Conservation (phyloP, 2,888 invertebrate genomes). For the Drosophila buzzatii region DNA sequence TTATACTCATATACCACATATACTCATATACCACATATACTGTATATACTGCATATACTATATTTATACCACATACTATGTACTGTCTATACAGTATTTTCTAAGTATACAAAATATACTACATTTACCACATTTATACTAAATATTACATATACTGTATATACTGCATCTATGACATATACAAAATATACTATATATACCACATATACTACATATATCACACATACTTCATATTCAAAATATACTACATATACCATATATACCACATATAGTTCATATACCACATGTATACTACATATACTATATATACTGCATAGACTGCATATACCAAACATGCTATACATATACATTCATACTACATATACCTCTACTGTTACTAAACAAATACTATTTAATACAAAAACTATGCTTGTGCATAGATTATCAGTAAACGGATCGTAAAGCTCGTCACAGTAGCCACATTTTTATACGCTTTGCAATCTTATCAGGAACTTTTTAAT, state of each 20-base stretch:
- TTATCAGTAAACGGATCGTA: slow-evolving; percentile 37
- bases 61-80: neutral
- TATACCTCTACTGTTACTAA: no score
- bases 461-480: slow-evolving; percentile 34
- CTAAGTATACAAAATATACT: no score
- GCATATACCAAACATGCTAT: neutral
- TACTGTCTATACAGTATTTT: no score
- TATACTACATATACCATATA: neutral
- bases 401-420: slow-evolving; percentile 12
- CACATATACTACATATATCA: no score
- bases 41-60: neutral
- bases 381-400: neutral
- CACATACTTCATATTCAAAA: neutral
- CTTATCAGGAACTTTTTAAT: slow-evolving; percentile 41
- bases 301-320: neutral
- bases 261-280: neutral
- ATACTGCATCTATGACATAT: neutral
- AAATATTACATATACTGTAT: neutral
- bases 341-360: no score
- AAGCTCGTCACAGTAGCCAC: slow-evolving; percentile 29
- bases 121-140: neutral
- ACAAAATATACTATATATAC: no score
- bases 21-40: neutral
- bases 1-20: neutral
- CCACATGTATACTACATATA: neutral